These are phyloP conservation scores for Alviniconcha marisindica DNA, from an alignment of 1,140 invertebrate species.

Conservation along the genomic window DNA sequence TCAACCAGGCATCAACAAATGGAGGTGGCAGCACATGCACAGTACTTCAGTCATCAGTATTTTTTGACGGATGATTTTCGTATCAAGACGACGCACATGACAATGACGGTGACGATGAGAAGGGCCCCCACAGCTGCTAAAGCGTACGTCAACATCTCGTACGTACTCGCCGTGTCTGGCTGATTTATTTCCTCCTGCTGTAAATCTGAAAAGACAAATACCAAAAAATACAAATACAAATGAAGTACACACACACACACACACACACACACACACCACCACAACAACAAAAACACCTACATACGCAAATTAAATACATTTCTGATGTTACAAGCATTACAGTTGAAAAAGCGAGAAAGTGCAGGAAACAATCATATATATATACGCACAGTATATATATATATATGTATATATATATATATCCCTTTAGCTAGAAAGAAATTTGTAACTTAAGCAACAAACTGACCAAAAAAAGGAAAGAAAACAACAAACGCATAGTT, in stretches of 20 bases:
- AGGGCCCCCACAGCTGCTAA: conserved; percentile 47
- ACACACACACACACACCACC: neutral
- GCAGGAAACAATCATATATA: no score
- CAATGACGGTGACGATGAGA: conserved; percentile 52
- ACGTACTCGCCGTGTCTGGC: conserved; percentile 33
- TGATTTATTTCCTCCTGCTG: conserved; percentile 21
- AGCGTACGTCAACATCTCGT: conserved; percentile 57
- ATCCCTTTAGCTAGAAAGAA: no score
- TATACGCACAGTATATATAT: no score
- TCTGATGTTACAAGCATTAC: no score
- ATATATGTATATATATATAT: no score
- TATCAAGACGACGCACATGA: conserved; percentile 51
- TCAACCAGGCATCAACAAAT: neutral
- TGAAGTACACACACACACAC: neutral
- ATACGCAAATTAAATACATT: no score
- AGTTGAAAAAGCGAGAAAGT: no score
- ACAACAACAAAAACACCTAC: no score
- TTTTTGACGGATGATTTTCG: conserved; percentile 48
- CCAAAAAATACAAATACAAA: neutral
- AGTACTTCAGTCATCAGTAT: conserved; percentile 34
- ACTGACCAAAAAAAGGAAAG: no score
- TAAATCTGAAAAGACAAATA: conserved; percentile 31
- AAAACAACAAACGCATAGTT: no score
- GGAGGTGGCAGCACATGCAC: neutral
- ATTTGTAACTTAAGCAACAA: no score